phyloP scores from a whole-genome alignment of 2,797 vertebrate species.

The Phylloscopus collybita region DNA sequence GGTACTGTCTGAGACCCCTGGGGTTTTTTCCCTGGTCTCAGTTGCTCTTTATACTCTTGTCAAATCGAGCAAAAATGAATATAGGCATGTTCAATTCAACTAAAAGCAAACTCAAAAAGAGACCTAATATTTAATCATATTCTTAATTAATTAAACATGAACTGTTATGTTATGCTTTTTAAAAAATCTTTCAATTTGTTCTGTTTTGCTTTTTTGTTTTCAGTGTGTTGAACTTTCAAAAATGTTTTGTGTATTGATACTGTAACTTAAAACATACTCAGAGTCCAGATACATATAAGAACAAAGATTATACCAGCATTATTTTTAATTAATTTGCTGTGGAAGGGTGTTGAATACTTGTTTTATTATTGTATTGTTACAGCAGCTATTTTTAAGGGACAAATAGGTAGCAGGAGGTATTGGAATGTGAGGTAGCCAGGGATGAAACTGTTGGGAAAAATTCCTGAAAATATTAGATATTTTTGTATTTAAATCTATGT shows the following conservation, averaged over 20 bases:
- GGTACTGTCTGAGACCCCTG: not conserved
- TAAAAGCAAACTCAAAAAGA: not conserved
- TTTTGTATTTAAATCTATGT: not conserved
- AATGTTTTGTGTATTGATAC: not conserved
- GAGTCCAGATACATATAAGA: not conserved
- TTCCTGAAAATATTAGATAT: not conserved
- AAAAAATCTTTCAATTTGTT: not conserved
- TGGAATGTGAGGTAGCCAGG: not conserved
- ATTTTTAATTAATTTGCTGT: not conserved
- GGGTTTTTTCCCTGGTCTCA: not conserved
- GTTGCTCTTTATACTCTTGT: not conserved
- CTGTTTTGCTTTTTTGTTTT: not conserved
- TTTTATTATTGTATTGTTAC: not conserved
- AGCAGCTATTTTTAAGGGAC: not conserved
- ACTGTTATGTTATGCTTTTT: not conserved
- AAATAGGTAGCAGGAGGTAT: not conserved
- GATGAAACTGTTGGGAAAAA: not conserved
- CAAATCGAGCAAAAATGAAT: not conserved
- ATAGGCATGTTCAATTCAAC: not conserved
- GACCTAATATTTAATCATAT: not conserved
- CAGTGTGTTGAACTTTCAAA: not conserved
- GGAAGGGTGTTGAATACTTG: not conserved
- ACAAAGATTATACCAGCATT: not conserved
- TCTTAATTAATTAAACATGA: not conserved
- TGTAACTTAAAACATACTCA: not conserved